Percentiles rank a stretch among this genome's conserved stretches.
These are phyloP conservation scores for Aporophyla nigra DNA, from an alignment of 2,888 invertebrate genomes.

Conservation along the genomic window DNA sequence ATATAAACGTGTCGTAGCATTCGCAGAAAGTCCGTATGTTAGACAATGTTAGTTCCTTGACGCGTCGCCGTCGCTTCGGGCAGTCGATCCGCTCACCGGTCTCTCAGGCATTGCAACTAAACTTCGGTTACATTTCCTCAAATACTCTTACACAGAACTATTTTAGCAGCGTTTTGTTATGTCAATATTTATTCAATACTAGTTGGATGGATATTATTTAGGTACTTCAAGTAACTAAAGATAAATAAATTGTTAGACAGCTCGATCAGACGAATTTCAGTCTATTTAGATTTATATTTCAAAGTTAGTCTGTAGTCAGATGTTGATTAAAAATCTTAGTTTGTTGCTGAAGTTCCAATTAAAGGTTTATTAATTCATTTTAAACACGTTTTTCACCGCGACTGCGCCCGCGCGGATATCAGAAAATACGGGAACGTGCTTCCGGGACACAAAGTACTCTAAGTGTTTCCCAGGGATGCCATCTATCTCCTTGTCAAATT, in stretches of 20 bases:
- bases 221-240: neutral
- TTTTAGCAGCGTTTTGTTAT: neutral
- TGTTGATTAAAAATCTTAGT: neutral
- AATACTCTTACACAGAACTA: slow-evolving; percentile 19
- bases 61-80: slow-evolving; percentile 22
- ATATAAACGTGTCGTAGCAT: neutral
- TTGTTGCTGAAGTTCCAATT: neutral
- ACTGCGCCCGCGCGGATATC: no score
- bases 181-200: neutral
- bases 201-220: neutral
- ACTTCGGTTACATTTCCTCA: slow-evolving; percentile 24
- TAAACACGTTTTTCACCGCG: no score
- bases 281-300: neutral
- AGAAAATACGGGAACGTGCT: no score
- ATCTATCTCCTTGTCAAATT: no score
- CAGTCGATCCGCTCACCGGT: slow-evolving; percentile 21
- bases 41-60: neutral
- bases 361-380: neutral
- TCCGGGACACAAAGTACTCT: no score
- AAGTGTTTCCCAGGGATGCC: no score
- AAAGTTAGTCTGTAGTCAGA: neutral
- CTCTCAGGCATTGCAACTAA: slow-evolving; percentile 48
- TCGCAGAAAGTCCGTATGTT: slow-evolving; percentile 1
- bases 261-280: neutral
- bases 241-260: neutral